Evolutionary conservation across 1,140 invertebrate species (phyloP).

Genomic region (Caerostris extrusa): DNA sequence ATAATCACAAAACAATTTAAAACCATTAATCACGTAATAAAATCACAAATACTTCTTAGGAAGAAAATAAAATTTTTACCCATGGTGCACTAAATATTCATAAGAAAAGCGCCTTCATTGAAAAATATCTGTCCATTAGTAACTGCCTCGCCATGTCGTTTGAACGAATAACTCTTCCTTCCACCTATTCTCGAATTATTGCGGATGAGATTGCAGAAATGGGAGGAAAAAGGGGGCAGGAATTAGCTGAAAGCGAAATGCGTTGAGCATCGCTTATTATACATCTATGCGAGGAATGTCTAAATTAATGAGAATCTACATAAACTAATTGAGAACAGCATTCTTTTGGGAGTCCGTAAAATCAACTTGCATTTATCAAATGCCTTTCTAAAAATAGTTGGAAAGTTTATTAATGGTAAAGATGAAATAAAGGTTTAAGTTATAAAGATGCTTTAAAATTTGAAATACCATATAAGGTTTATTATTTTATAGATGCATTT

Average conservation of each 20-base stretch:
- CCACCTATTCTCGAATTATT: neutral
- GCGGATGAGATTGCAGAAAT: neutral
- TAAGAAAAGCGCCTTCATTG: too few relatives aligned
- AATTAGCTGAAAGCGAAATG: neutral
- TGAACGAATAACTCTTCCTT: neutral
- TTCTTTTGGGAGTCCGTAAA: neutral
- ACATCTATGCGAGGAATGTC: neutral
- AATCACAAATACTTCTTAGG: too few relatives aligned
- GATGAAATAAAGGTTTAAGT: too few relatives aligned
- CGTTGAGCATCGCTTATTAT: neutral
- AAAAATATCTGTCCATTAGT: too few relatives aligned
- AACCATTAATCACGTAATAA: too few relatives aligned
- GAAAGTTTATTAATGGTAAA: neutral
- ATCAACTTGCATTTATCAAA: neutral
- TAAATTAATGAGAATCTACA: constrained; percentile 23
- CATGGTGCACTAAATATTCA: too few relatives aligned
- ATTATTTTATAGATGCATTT: too few relatives aligned
- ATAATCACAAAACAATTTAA: too few relatives aligned
- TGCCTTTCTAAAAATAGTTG: neutral
- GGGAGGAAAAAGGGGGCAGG: neutral
- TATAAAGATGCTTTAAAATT: too few relatives aligned
- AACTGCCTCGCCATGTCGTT: too few relatives aligned
- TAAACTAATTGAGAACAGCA: constrained; percentile 29
- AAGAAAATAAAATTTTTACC: too few relatives aligned
- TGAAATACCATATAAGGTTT: too few relatives aligned